Evolutionary conservation across 2,797 vertebrate genomes (phyloP).

Genomic region (Cryptoblepharus egeriae): DNA sequence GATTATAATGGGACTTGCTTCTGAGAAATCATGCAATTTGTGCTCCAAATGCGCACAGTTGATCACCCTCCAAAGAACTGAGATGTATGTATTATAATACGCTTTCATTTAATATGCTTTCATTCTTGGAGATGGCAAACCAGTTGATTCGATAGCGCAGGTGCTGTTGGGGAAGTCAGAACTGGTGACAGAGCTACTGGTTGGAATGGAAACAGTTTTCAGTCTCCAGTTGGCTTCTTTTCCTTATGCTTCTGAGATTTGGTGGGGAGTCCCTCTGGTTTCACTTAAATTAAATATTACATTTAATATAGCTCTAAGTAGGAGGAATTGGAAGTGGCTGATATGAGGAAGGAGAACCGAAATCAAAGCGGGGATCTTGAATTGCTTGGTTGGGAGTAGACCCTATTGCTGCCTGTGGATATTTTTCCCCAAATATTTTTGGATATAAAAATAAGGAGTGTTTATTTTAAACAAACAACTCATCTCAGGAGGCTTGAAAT

Average conservation of each 20-base stretch:
- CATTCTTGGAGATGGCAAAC: not conserved
- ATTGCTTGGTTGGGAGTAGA: not conserved
- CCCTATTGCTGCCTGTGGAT: too few relatives aligned
- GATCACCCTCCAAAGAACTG: not conserved
- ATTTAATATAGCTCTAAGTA: not conserved
- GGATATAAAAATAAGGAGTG: too few relatives aligned
- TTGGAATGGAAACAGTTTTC: not conserved
- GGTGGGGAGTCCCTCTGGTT: not conserved
- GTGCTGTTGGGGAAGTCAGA: not conserved
- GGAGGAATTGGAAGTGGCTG: not conserved
- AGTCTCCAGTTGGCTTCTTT: slow-evolving; percentile 1
- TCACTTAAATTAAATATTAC: not conserved
- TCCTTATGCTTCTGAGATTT: slow-evolving; percentile 4
- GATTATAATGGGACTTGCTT: too few relatives aligned
- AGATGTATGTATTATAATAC: not conserved
- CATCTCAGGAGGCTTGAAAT: not conserved
- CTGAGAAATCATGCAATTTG: too few relatives aligned
- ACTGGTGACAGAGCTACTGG: not conserved
- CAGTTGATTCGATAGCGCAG: too few relatives aligned
- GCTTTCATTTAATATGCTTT: not conserved
- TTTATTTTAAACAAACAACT: not conserved
- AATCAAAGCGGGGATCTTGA: not conserved
- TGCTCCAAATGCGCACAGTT: too few relatives aligned
- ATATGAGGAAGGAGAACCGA: not conserved
- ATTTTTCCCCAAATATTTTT: too few relatives aligned